Evolutionary conservation across 2,113 vertebrate genomes (phyloP).

Genomic region (Oceanites oceanicus): DNA sequence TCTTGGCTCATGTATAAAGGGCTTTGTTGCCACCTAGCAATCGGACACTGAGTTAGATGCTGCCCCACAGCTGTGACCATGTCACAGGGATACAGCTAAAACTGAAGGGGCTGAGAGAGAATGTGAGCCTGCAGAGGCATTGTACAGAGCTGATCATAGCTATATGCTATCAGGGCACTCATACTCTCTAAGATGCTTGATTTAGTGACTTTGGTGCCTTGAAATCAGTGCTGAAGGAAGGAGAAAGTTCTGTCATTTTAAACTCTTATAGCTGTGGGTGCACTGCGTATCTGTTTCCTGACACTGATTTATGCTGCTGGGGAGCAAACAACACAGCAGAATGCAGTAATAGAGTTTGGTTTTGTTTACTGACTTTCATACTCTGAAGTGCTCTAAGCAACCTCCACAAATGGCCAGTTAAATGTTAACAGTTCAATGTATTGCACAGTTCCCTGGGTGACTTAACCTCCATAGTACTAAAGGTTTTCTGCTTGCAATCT

Average conservation of each 20-base stretch:
- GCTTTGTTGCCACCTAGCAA: background rate
- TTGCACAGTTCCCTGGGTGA: background rate
- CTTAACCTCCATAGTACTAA: background rate
- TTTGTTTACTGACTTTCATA: constrained; percentile 24
- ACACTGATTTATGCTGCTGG: background rate
- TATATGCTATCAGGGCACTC: background rate
- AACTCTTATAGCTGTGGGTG: background rate
- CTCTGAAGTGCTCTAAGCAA: background rate
- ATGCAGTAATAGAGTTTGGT: background rate
- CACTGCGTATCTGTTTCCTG: background rate
- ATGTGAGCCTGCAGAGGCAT: background rate
- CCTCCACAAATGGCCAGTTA: background rate
- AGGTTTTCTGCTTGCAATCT: background rate
- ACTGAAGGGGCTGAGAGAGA: background rate
- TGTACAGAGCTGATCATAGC: background rate
- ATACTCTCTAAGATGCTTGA: background rate
- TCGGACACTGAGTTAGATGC: background rate
- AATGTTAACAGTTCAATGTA: background rate
- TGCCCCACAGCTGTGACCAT: background rate
- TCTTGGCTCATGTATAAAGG: background rate
- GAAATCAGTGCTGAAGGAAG: background rate
- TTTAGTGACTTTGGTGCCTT: background rate
- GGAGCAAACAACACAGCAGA: background rate
- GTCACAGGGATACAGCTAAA: background rate
- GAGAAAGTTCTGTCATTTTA: background rate